A percentile compares a stretch with the other conserved stretches of the same genome.
Evolutionary conservation across 2,888 invertebrate genomes (phyloP).

Genomic region (Spodoptera littoralis): DNA sequence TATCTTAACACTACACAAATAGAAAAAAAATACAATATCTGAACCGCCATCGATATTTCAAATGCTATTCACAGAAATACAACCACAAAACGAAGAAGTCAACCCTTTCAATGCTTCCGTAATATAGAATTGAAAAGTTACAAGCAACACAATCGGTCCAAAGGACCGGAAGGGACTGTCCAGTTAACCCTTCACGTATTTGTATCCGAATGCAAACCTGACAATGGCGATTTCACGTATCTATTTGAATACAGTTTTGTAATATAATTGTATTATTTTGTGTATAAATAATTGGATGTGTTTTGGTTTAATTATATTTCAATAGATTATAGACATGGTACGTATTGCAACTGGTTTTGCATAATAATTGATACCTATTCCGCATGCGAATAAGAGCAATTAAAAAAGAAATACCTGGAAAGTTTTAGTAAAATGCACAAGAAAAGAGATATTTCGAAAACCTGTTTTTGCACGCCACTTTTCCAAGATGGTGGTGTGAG

Average conservation of each 20-base stretch:
- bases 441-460: too few species aligned
- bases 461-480: too few species aligned
- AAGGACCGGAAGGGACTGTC: conserved; percentile 53
- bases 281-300: not conserved
- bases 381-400: too few species aligned
- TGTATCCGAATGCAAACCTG: conserved; percentile 34
- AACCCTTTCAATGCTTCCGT: conserved; percentile 46
- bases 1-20: not conserved
- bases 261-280: conserved; percentile 1
- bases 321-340: too few species aligned
- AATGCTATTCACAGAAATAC: conserved; percentile 15
- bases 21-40: conserved; percentile 6
- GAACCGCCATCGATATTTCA: conserved; percentile 18
- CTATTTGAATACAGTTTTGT: conserved; percentile 24
- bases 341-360: too few species aligned
- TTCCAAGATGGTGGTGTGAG: too few species aligned
- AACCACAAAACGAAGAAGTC: conserved; percentile 27
- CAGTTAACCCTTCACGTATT: conserved; percentile 48
- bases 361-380: too few species aligned
- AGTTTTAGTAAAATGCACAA: too few species aligned
- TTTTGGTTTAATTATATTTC: not conserved
- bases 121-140: conserved; percentile 31
- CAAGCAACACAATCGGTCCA: conserved; percentile 34
- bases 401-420: too few species aligned
- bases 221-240: conserved; percentile 30